Evolutionary conservation across 2,113 vertebrate species (phyloP).

Genomic region (Apistogramma diplotaenia): DNA sequence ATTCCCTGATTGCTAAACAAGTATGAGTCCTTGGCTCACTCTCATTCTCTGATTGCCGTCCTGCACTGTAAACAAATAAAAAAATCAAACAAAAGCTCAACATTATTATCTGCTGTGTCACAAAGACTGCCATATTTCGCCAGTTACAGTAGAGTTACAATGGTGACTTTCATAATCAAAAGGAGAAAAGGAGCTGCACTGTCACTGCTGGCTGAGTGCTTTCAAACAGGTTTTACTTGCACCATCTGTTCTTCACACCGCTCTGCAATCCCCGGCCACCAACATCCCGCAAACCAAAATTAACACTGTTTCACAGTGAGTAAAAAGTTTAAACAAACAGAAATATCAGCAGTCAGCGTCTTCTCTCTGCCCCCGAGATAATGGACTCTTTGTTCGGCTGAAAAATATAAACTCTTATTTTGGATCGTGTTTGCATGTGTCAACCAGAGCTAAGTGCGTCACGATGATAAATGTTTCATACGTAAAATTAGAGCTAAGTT

Average conservation of each 20-base stretch:
- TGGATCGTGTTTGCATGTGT: conserved; percentile 51
- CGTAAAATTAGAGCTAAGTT: neutral
- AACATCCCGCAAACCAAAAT: conserved; percentile 75
- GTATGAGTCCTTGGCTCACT: conserved; percentile 11
- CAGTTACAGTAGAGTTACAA: neutral
- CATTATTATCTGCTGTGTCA: conserved; percentile 16
- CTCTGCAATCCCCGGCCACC: conserved; percentile 60
- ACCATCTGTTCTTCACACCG: conserved; percentile 67
- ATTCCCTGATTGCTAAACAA: conserved; percentile 41
- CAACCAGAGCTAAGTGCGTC: conserved; percentile 41
- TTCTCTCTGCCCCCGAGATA: conserved; percentile 51
- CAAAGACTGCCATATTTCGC: neutral
- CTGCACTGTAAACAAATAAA: neutral
- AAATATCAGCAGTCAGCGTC: conserved; percentile 77
- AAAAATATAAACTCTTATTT: conserved; percentile 68
- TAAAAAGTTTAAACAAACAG: conserved; percentile 77
- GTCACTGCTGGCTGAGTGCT: conserved; percentile 37
- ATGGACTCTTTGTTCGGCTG: conserved; percentile 62
- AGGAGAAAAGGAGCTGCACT: neutral
- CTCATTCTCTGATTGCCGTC: conserved; percentile 13
- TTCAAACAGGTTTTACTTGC: conserved; percentile 61
- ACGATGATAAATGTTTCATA: conserved; percentile 26
- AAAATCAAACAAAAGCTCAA: conserved; percentile 17
- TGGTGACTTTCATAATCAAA: neutral
- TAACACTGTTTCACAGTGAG: conserved; percentile 65